Evolutionary conservation across 30 jellyfish, hydroid and myxozoan genomes (phyloP).

Genomic region (Catostylus mosaicus): DNA sequence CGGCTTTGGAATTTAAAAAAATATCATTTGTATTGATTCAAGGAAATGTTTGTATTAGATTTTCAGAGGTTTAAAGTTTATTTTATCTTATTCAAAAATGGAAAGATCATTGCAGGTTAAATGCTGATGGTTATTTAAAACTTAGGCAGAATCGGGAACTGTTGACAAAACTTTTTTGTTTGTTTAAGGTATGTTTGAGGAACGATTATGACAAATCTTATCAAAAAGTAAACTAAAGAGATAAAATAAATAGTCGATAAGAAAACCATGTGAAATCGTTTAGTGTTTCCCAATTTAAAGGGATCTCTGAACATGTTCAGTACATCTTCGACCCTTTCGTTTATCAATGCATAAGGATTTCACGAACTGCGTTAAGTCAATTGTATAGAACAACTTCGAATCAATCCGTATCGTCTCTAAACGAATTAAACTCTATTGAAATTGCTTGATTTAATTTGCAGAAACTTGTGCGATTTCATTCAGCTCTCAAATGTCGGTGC

Average conservation of each 20-base stretch:
- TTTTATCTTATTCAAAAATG: too few relatives aligned
- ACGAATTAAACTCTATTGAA: slow-evolving; percentile 37
- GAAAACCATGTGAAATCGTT: background rate
- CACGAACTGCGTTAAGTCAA: slow-evolving; percentile 4
- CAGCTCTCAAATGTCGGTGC: slow-evolving; percentile 26
- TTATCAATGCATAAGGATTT: background rate
- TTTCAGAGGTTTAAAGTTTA: too few relatives aligned
- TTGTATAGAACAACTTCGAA: background rate
- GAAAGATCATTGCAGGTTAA: too few relatives aligned
- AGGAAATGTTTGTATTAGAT: too few relatives aligned
- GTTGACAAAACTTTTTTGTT: background rate
- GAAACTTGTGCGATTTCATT: slow-evolving; percentile 24
- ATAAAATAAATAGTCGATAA: background rate
- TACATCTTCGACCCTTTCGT: background rate
- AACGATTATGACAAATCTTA: background rate
- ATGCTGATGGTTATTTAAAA: too few relatives aligned
- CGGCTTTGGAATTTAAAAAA: too few relatives aligned
- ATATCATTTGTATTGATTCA: too few relatives aligned
- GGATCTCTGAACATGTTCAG: background rate
- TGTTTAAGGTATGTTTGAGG: background rate
- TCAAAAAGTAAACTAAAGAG: background rate
- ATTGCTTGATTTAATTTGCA: slow-evolving; percentile 12
- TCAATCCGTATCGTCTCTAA: slow-evolving; percentile 4
- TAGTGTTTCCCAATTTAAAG: background rate
- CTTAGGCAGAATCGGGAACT: background rate